Evolutionary conservation across 2,113 vertebrate genomes (phyloP).

Genomic region (Vireo altiloquus): DNA sequence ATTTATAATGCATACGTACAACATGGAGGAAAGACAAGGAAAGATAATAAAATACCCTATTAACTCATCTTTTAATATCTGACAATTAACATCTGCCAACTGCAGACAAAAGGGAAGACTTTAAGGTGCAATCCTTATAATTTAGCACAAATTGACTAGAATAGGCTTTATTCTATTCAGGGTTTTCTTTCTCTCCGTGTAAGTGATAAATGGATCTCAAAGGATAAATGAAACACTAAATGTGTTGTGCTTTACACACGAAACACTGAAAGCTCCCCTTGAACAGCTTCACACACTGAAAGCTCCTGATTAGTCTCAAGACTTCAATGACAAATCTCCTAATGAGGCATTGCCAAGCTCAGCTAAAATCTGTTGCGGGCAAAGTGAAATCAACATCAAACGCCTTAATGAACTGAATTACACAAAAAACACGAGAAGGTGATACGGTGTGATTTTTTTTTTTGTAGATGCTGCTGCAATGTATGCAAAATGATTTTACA

Average conservation of each 20-base stretch:
- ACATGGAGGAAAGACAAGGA: background rate
- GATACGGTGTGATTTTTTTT: background rate
- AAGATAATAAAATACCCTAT: background rate
- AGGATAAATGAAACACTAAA: background rate
- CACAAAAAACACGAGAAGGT: background rate
- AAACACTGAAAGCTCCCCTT: background rate
- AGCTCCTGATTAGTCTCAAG: background rate
- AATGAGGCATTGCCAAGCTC: background rate
- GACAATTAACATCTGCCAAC: background rate
- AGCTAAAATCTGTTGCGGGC: background rate
- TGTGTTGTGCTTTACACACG: background rate
- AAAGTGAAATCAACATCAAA: background rate
- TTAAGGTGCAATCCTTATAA: background rate
- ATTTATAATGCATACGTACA: background rate
- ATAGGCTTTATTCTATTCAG: background rate
- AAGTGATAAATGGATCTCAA: background rate
- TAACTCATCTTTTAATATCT: background rate
- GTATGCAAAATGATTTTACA: slow-evolving; percentile 18
- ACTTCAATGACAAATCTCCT: background rate
- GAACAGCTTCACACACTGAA: background rate
- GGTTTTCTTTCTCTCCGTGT: background rate
- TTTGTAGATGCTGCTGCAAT: background rate
- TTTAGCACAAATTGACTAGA: background rate
- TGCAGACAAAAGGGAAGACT: background rate
- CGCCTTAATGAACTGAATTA: background rate